A percentile compares a stretch with the other conserved stretches of the same genome.
phyloP scores from a whole-genome alignment of 2,797 vertebrate species.

The Clarias pachynema region DNA sequence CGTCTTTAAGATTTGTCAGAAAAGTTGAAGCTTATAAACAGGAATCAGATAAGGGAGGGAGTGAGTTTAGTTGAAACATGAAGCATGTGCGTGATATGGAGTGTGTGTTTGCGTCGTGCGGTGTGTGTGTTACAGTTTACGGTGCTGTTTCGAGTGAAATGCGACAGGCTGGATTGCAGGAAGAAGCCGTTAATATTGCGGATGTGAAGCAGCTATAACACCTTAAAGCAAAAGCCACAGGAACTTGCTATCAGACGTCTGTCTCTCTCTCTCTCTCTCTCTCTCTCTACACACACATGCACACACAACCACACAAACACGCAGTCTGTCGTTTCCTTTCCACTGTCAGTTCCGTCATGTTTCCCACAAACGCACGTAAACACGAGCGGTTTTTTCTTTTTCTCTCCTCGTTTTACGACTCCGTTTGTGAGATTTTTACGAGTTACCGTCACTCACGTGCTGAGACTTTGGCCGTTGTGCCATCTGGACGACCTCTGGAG shows the following conservation, averaged over 20 bases:
- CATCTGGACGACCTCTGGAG: constrained; percentile 34
- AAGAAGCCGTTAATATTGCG: background rate
- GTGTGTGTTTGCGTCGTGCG: background rate
- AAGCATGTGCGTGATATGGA: background rate
- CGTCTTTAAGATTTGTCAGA: background rate
- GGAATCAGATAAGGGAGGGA: background rate
- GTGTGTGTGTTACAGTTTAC: background rate
- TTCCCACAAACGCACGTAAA: background rate
- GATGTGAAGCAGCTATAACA: constrained; percentile 6
- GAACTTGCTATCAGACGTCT: constrained; percentile 2
- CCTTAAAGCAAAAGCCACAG: constrained; percentile 15
- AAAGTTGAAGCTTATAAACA: background rate
- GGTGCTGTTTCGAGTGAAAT: too few species aligned
- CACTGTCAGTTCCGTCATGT: background rate
- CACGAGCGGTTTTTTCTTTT: background rate
- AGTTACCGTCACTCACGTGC: background rate
- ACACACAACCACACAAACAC: background rate
- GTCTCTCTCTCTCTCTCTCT: background rate
- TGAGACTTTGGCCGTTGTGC: constrained; percentile 13
- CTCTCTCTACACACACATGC: background rate
- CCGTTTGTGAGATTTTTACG: background rate
- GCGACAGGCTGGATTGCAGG: background rate
- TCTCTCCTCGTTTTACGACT: background rate
- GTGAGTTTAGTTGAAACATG: background rate
- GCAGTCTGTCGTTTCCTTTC: constrained; percentile 27